Evolutionary conservation across 1,140 invertebrate genomes (phyloP).

Genomic region (Zaprionus davidi): DNA sequence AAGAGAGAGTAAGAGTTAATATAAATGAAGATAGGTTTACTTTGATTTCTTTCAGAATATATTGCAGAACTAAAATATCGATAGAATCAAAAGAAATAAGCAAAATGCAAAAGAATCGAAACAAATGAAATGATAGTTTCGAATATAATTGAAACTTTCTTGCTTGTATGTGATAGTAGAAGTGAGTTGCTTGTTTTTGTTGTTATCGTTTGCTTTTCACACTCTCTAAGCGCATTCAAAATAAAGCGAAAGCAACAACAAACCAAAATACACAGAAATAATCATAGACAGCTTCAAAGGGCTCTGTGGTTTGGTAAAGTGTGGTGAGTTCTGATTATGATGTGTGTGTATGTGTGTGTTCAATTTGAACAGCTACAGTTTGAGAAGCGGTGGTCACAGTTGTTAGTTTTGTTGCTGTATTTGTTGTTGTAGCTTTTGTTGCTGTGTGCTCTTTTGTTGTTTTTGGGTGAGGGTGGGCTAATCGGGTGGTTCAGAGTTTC

Average conservation of each 20-base stretch:
- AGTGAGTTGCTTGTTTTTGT: conserved; percentile 18
- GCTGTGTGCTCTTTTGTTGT: conserved; percentile 43
- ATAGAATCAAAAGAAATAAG: conserved; percentile 32
- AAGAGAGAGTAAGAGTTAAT: conserved; percentile 50
- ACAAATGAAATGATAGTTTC: conserved; percentile 53
- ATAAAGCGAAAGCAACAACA: conserved; percentile 30
- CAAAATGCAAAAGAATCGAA: conserved; percentile 70
- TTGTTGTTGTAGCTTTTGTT: neutral
- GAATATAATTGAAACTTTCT: conserved; percentile 52
- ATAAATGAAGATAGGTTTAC: conserved; percentile 51
- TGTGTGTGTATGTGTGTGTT: conserved; percentile 32
- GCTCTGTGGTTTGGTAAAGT: conserved; percentile 32
- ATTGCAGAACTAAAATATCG: conserved; percentile 49
- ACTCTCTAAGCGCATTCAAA: conserved; percentile 35
- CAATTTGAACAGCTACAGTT: conserved; percentile 50
- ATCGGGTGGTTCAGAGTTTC: conserved; percentile 12
- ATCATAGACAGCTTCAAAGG: conserved; percentile 48
- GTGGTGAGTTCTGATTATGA: conserved; percentile 23
- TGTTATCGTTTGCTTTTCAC: neutral
- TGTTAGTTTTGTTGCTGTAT: conserved; percentile 15
- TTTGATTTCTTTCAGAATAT: conserved; percentile 36
- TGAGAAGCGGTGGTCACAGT: conserved; percentile 75
- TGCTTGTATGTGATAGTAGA: conserved; percentile 9
- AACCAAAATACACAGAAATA: conserved; percentile 28
- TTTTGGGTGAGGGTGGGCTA: conserved; percentile 40